phyloP scores from a whole-genome alignment of 2,888 invertebrate genomes.

The Athalia cordata region DNA sequence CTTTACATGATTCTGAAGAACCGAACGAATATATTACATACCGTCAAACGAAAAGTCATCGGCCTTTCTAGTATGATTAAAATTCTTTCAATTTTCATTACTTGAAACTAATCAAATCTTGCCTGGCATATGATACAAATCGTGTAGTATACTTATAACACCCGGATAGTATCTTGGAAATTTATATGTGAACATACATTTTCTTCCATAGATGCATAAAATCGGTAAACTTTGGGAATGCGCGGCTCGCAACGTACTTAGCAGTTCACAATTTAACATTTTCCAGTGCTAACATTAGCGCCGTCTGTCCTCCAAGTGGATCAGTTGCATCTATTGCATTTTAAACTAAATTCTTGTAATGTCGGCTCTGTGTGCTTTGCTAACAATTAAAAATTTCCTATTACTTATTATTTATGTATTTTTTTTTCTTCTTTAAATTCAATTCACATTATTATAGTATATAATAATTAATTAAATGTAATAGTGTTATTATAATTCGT shows the following conservation, averaged over 20 bases:
- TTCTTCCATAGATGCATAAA: slow-evolving; percentile 40
- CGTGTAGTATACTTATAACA: too few relatives aligned
- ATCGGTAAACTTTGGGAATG: slow-evolving; percentile 18
- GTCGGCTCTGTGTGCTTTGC: slow-evolving; percentile 63
- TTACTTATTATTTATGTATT: slow-evolving; percentile 68
- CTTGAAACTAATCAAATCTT: too few relatives aligned
- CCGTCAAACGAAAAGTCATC: neutral
- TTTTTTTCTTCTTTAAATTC: slow-evolving; percentile 64
- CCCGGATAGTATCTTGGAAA: too few relatives aligned
- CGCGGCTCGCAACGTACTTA: slow-evolving; percentile 27
- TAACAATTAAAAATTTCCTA: slow-evolving; percentile 72
- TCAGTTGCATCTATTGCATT: slow-evolving; percentile 38
- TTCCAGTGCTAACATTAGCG: slow-evolving; percentile 14
- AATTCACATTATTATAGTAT: slow-evolving; percentile 73
- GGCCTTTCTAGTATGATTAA: neutral
- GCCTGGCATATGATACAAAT: too few relatives aligned
- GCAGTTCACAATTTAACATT: slow-evolving; percentile 6
- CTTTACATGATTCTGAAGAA: slow-evolving; percentile 19
- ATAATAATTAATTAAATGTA: slow-evolving; percentile 69
- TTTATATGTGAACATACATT: neutral
- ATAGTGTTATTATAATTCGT: slow-evolving; percentile 73
- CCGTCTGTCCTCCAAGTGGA: slow-evolving; percentile 36
- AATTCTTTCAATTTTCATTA: neutral
- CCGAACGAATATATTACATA: slow-evolving; percentile 22
- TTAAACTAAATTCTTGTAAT: slow-evolving; percentile 48